Conservation (phyloP, 2,113 vertebrate species). For the Onychostoma macrolepis region DNA sequence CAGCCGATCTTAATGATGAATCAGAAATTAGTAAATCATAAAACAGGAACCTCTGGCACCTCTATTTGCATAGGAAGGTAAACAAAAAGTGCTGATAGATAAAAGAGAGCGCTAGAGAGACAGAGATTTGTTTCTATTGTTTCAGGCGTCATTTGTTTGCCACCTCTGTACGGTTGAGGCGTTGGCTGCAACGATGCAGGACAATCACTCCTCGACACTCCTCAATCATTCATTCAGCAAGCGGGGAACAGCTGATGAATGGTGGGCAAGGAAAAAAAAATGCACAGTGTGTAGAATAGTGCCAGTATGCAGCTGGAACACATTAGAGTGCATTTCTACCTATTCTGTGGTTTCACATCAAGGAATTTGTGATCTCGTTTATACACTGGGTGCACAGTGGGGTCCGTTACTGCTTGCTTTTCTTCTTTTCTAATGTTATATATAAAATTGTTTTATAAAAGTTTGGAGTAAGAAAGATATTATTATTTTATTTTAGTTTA, state of each 20-base stretch:
- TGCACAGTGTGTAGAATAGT: constrained; percentile 5
- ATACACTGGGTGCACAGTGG: neutral
- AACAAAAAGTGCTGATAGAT: constrained; percentile 37
- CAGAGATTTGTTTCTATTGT: constrained; percentile 35
- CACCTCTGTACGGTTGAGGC: constrained; percentile 46
- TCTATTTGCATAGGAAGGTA: constrained; percentile 48
- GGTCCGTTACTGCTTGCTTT: neutral
- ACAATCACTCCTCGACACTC: constrained; percentile 57
- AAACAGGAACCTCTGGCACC: constrained; percentile 17
- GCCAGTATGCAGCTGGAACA: neutral
- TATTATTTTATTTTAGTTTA: no score
- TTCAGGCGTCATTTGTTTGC: constrained; percentile 62
- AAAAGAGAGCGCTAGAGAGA: neutral
- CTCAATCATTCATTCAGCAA: constrained; percentile 50
- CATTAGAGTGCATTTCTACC: neutral
- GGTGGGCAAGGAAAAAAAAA: constrained; percentile 13
- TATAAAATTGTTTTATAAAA: neutral
- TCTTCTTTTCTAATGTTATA: neutral
- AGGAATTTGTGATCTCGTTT: neutral
- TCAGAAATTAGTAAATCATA: constrained; percentile 49
- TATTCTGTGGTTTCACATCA: constrained; percentile 6
- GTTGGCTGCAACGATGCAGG: constrained; percentile 33
- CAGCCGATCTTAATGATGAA: constrained; percentile 43
- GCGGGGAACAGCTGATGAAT: constrained; percentile 48
- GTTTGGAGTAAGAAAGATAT: no score